Conservation (phyloP, 1,140 invertebrate species). For the Pomacea maculata region DNA sequence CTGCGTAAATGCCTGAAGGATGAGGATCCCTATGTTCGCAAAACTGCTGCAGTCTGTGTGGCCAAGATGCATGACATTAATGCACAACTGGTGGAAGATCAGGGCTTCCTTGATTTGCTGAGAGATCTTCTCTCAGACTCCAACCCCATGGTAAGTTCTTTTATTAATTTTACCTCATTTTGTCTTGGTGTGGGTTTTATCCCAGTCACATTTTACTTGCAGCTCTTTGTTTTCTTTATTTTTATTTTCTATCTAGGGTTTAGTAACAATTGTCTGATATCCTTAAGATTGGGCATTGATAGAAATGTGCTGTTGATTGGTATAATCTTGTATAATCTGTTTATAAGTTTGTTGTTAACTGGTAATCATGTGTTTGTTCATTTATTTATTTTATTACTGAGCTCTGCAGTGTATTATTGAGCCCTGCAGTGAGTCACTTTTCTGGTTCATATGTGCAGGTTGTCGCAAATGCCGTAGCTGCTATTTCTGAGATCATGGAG, state of each 20-base stretch:
- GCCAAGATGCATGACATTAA: constrained; percentile 99
- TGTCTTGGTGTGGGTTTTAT: not conserved
- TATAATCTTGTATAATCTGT: not conserved
- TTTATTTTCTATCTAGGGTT: not conserved
- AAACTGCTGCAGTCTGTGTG: constrained; percentile 99
- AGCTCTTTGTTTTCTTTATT: not conserved
- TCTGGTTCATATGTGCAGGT: constrained; percentile 70
- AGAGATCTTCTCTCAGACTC: constrained; percentile 98
- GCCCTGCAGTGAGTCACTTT: no score
- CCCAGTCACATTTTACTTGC: no score
- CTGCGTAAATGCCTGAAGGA: constrained; percentile 95
- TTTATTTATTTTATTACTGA: no score
- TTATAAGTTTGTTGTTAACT: no score
- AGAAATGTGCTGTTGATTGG: not conserved
- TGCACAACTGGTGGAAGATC: constrained; percentile 94
- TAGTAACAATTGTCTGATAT: no score
- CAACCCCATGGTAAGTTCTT: constrained; percentile 92
- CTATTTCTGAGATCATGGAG: constrained; percentile 98
- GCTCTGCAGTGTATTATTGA: no score
- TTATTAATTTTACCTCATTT: not conserved
- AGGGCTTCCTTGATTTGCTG: constrained; percentile 97
- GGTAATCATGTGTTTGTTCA: no score
- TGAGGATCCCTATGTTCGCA: constrained; percentile 99
- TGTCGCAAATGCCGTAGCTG: constrained; percentile 98
- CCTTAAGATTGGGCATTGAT: not conserved